Evolutionary conservation across 2,888 invertebrate genomes (phyloP), one percentile per base, ranked within the genome.

Genomic region (Ophioninae sp.): DNA sequence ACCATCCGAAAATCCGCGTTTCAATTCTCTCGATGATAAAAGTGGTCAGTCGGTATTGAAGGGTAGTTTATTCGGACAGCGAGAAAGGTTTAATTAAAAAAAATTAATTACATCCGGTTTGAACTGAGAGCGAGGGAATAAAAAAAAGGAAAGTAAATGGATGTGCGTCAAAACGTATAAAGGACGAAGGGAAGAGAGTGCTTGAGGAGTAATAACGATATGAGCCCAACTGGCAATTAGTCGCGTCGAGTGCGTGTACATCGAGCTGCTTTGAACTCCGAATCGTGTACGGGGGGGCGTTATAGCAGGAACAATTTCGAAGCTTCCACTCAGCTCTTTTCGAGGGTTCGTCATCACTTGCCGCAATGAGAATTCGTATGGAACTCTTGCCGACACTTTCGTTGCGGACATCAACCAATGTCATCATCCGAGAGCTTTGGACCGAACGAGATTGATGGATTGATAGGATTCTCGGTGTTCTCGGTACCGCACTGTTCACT

Each of bases 31-130:
- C 68, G 44, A 67, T 74, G 51, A 17, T 17, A 10, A 6, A 6
- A 64, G 51, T n/a, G 65, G 63, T 74, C 41, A n/a, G 63, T 69
- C 51, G 68, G 71, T 72, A 79, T 83, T 85, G 79, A 83, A 68
- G 23, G 17, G 17, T 9, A 82, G 82, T 85, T 85, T 85, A 85
- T 85, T 85, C 84, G 82, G 81, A 79, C 81, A 81, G 69, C 69
- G 81, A 79, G 85, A 85, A 86, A 80, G 79, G 82, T 84, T 84
- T 83, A 81, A 87, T 86, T 83, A 79, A 82, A 17, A 51, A 85
- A 17, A 51, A 85, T n/a, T n/a, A 86, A 85, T 85, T 81, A 87
- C 85, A 84, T 83, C 80, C 80, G 85, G 79, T 78, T 86, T 85
- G 78, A 51, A 17, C 61, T 51, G 74, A 17, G 73, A 65, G 61